Percentiles rank a stretch among this genome's conserved stretches.
Evolutionary conservation across 2,888 invertebrate genomes (phyloP).

Genomic region (Cheilosia scutellata): DNA sequence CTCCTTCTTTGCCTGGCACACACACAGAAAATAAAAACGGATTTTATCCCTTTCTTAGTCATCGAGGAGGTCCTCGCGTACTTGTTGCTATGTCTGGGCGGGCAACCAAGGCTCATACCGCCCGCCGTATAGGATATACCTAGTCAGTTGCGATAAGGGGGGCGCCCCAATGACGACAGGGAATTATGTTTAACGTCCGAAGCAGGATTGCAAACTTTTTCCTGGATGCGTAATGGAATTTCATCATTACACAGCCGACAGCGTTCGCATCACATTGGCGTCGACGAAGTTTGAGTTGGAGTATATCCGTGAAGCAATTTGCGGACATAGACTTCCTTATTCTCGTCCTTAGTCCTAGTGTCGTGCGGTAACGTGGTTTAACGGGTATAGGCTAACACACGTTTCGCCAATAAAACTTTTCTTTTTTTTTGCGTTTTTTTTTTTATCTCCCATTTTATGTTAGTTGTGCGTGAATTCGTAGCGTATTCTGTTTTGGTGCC

Average conservation of each 20-base stretch:
- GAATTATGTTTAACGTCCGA: conserved; percentile 28
- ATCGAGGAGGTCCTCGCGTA: conserved; percentile 13
- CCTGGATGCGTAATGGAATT: conserved; percentile 72
- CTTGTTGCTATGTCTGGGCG: conserved; percentile 70
- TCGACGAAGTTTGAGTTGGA: conserved; percentile 2
- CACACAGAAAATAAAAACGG: conserved; percentile 16
- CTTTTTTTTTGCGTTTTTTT: conserved; percentile 27
- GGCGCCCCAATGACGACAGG: conserved; percentile 11
- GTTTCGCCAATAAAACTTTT: conserved; percentile 63
- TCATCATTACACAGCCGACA: conserved; percentile 57
- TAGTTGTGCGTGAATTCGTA: conserved; percentile 58
- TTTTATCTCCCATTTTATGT: conserved; percentile 12
- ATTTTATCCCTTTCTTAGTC: conserved; percentile 58
- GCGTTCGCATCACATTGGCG: conserved; percentile 19
- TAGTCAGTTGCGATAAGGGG: neutral
- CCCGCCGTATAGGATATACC: neutral
- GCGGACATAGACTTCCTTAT: conserved; percentile 62
- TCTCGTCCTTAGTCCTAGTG: neutral
- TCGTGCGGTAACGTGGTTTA: conserved; percentile 1
- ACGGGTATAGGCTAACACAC: conserved; percentile 51
- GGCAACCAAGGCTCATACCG: conserved; percentile 3
- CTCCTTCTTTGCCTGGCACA: neutral
- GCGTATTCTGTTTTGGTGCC: conserved; percentile 47
- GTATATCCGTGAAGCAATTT: conserved; percentile 66
- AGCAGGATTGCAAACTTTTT: conserved; percentile 54